These are phyloP conservation scores for Trissolcus japonicus DNA, from an alignment of 2,888 invertebrate genomes.

Conservation along the genomic window DNA sequence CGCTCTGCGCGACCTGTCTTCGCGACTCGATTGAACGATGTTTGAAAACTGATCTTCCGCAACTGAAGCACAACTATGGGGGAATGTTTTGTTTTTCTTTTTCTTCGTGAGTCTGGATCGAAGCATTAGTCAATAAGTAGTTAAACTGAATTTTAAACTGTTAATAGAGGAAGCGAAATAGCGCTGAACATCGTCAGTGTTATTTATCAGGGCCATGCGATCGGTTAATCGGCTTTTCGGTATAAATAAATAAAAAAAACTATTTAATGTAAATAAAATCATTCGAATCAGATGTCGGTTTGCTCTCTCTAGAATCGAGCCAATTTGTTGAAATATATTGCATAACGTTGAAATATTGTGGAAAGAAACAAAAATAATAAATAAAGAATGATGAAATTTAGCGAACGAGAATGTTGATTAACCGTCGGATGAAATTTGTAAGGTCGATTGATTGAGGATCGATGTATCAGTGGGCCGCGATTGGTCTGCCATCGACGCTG, in stretches of 20 bases:
- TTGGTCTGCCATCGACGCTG: too few relatives aligned
- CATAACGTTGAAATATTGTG: too few relatives aligned
- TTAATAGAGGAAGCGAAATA: conserved; percentile 54
- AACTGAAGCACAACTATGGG: conserved; percentile 64
- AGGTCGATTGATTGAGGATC: too few relatives aligned
- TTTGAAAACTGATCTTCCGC: conserved; percentile 63
- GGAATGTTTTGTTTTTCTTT: neutral
- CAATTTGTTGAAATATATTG: conserved; percentile 3
- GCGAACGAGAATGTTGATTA: too few relatives aligned
- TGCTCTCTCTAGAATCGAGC: neutral
- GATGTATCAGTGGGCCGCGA: too few relatives aligned
- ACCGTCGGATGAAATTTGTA: too few relatives aligned
- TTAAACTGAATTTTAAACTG: conserved; percentile 57
- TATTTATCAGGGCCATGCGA: conserved; percentile 62
- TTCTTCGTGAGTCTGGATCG: conserved; percentile 53
- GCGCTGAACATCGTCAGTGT: conserved; percentile 62
- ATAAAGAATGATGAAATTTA: too few relatives aligned
- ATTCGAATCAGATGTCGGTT: neutral
- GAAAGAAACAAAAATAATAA: too few relatives aligned
- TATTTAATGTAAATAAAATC: too few relatives aligned
- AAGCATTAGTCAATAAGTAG: conserved; percentile 68
- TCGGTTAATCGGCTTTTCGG: conserved; percentile 31
- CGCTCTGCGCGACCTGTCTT: conserved; percentile 25
- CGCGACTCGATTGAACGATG: conserved; percentile 32
- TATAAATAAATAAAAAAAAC: too few relatives aligned